Base-by-base conservation (phyloP, 2,797 vertebrate species). In the Halcyon badia region DNA sequence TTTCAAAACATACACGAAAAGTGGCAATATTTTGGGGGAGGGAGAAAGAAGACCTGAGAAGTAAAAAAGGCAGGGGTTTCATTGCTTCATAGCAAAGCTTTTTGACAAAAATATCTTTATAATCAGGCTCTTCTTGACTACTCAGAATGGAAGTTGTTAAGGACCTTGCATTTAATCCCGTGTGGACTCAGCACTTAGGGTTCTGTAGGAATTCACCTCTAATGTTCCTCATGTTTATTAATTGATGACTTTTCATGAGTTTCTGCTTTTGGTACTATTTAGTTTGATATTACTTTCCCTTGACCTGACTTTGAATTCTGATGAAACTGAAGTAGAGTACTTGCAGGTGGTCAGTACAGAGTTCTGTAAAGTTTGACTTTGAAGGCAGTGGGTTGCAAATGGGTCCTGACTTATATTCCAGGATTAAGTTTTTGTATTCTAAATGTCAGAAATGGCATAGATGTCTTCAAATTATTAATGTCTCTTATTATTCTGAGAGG, bases 31-130 rank as follows among this genome's bases (percentile, higher is more conserved):
- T 94, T 76, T 48, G 42, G 61, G 41, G 9, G 49, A 64, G 11
- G 18, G 12, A 81, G 20, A 61, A 68, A 83, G 12, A 78, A 18
- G 25, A 92, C 8, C 28, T 71, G 44, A 93, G 62, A 20, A 80
- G 17, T 16, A 65, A 52, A 88, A 81, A 49, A 8, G 37, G 12
- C 54, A 57, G 57, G 83, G 19, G 4, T 31, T 88, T 77, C 20
- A 22, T 31, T 86, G 39, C 25, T 83, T 86, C n/a, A 22, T 7
- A 79, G 14, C 14, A 80, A 77, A 41, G 7, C 1, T 73, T 85
- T 86, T 64, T 71, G 33, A 83, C 77, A 37, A 81, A 94, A 94
- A 64, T 42, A 42, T 92, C 56, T 68, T 21, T 82, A 26, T 79
- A 22, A 83, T 75, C 31, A 37, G 21, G 30, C 5, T 93, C 5